Conservation (phyloP, 2,113 vertebrate genomes). For the Caretta caretta region DNA sequence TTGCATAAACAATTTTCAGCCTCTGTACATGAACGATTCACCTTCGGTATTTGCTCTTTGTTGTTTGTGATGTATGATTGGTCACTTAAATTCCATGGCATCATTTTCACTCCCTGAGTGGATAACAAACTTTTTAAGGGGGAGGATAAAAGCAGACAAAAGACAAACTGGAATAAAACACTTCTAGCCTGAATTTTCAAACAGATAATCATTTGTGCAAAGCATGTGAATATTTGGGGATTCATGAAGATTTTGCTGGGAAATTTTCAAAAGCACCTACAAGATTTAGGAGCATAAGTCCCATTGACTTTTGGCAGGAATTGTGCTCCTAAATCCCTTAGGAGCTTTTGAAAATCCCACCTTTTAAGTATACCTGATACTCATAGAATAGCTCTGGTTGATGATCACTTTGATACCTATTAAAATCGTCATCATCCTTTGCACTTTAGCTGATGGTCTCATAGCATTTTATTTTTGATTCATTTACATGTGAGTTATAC, state of each 20-base stretch:
- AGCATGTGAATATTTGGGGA: neutral
- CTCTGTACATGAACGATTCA: neutral
- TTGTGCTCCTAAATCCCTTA: neutral
- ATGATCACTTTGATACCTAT: neutral
- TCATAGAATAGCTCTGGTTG: neutral
- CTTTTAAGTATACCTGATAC: neutral
- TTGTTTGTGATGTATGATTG: neutral
- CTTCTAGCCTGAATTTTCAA: no score
- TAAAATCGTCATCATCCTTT: neutral
- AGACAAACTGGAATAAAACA: accelerated
- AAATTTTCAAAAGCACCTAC: neutral
- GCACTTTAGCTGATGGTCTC: neutral
- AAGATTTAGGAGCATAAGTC: neutral
- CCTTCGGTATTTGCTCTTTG: neutral
- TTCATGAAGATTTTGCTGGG: neutral
- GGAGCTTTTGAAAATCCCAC: neutral
- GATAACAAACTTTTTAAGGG: neutral
- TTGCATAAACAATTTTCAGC: neutral
- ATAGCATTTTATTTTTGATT: neutral
- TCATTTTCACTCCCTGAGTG: neutral
- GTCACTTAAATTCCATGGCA: neutral
- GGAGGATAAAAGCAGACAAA: neutral
- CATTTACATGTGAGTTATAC: neutral
- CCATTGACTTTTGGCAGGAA: neutral
- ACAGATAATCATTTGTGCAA: neutral